phyloP scores from a whole-genome alignment of 1,140 invertebrate genomes.

The Brachionus rubens region DNA sequence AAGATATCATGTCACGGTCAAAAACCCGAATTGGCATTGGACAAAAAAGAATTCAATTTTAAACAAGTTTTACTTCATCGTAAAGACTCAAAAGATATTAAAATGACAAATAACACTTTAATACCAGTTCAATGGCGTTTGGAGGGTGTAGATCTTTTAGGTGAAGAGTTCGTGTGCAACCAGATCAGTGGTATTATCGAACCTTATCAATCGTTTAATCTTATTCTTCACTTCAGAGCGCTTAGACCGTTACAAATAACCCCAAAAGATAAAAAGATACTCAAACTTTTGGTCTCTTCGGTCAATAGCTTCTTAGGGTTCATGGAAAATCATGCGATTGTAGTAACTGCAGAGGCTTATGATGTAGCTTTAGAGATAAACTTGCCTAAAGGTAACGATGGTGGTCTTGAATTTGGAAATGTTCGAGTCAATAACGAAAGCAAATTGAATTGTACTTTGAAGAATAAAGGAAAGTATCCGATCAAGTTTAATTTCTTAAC shows the following conservation, averaged over 20 bases:
- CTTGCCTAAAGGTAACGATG: slow-evolving; percentile 61
- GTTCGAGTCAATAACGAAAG: slow-evolving; percentile 57
- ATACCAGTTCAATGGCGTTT: slow-evolving; percentile 60
- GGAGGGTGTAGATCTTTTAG: slow-evolving; percentile 58
- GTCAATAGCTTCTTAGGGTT: slow-evolving; percentile 45
- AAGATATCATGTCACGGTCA: slow-evolving; percentile 57
- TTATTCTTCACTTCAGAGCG: slow-evolving; percentile 59
- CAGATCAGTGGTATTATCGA: slow-evolving; percentile 57
- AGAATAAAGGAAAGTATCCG: slow-evolving; percentile 62
- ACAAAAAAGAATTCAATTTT: slow-evolving; percentile 59
- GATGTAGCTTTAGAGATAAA: slow-evolving; percentile 61
- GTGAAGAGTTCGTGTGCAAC: slow-evolving; percentile 60
- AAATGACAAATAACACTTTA: slow-evolving; percentile 58
- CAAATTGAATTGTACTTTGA: slow-evolving; percentile 58
- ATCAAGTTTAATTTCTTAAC: slow-evolving; percentile 52
- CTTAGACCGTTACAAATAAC: slow-evolving; percentile 52
- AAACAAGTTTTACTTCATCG: slow-evolving; percentile 60
- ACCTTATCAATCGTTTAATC: slow-evolving; percentile 55
- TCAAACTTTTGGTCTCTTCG: slow-evolving; percentile 47
- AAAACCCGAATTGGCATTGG: slow-evolving; percentile 58
- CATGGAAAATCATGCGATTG: slow-evolving; percentile 49
- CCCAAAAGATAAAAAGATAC: slow-evolving; percentile 55
- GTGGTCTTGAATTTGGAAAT: slow-evolving; percentile 59
- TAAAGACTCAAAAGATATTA: slow-evolving; percentile 60
- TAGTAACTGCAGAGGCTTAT: slow-evolving; percentile 57